phyloP scores from a whole-genome alignment of 2,797 vertebrate genomes.

The Fratercula arctica region DNA sequence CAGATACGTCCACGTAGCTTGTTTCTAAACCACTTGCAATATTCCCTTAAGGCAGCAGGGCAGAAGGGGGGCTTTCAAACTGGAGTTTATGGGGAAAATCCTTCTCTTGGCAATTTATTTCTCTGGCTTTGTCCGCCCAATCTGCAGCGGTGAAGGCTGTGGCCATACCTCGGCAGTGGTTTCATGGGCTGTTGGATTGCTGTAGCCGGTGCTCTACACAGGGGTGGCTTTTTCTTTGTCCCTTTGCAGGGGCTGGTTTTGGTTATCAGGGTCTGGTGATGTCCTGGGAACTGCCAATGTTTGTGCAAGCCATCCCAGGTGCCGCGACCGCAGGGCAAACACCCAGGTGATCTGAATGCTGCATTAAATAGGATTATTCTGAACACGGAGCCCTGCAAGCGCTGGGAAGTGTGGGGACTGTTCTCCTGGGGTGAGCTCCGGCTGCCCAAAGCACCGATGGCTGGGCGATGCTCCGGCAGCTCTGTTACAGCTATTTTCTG shows the following conservation, averaged over 20 bases:
- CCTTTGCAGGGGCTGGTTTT: too few species aligned
- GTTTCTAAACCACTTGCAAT: neutral
- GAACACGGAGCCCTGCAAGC: neutral
- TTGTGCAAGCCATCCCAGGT: neutral
- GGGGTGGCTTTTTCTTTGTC: neutral
- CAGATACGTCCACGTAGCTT: neutral
- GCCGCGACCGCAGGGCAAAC: rapidly evolving
- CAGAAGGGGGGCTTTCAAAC: neutral
- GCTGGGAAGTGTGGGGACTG: neutral
- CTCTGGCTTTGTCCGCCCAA: neutral
- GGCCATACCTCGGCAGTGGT: neutral
- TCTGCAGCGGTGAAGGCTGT: neutral
- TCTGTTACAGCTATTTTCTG: neutral
- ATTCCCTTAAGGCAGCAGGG: neutral
- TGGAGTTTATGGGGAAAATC: neutral
- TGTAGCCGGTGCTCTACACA: neutral
- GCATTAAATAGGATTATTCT: neutral
- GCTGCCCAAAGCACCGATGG: neutral
- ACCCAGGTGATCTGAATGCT: too few species aligned
- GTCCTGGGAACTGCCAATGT: neutral
- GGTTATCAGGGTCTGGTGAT: neutral
- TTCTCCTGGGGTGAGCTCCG: neutral
- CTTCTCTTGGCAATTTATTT: neutral
- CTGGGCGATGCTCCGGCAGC: neutral
- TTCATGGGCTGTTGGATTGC: neutral